Conservation (phyloP, 2,797 vertebrate genomes). For the Sebastolobus alascanus region DNA sequence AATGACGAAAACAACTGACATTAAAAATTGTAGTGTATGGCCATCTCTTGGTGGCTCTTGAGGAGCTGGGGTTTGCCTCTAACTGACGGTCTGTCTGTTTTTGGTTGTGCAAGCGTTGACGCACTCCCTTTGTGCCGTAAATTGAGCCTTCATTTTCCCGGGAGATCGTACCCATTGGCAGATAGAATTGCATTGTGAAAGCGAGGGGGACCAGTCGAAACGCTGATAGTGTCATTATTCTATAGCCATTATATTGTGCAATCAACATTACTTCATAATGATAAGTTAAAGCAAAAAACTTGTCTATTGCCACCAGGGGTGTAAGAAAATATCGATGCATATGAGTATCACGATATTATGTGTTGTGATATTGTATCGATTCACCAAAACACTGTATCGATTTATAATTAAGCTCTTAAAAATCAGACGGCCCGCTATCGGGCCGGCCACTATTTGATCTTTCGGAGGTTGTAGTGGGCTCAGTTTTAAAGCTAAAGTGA, state of each 20-base stretch:
- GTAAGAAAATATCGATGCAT: too few species aligned
- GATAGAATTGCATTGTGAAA: neutral
- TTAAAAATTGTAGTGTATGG: neutral
- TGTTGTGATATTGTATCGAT: too few species aligned
- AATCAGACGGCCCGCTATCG: too few species aligned
- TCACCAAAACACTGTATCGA: too few species aligned
- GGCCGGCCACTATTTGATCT: too few species aligned
- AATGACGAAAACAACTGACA: conserved; percentile 1
- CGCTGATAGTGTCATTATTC: neutral
- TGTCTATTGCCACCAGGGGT: neutral
- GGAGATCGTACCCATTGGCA: neutral
- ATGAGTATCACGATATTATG: too few species aligned
- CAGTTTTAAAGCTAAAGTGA: too few species aligned
- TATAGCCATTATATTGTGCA: neutral
- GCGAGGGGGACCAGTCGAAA: neutral
- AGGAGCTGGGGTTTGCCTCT: neutral
- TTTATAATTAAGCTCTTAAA: too few species aligned
- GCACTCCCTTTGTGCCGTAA: neutral
- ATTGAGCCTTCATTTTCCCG: too few species aligned
- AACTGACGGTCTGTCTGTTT: neutral
- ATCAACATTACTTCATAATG: neutral
- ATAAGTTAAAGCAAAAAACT: neutral
- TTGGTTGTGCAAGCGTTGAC: neutral
- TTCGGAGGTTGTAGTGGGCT: too few species aligned
- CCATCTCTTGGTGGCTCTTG: neutral